These are phyloP conservation scores for Malthinus seriepunctatus DNA, from an alignment of 2,888 invertebrate species.

Conservation along the genomic window DNA sequence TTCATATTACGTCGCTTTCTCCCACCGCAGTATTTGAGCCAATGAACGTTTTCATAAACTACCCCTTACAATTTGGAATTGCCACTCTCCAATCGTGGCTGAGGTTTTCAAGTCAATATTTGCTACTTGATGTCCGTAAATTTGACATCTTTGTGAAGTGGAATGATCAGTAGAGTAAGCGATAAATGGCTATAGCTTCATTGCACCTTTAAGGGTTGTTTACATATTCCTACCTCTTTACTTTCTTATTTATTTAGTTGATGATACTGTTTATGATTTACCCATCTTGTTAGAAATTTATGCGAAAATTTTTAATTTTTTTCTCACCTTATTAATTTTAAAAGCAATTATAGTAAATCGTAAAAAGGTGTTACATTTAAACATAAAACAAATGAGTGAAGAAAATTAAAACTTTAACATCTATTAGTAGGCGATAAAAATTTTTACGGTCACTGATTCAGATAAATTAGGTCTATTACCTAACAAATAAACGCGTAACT, in stretches of 20 bases:
- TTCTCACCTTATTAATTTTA: too few relatives aligned
- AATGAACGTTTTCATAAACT: constrained; percentile 40
- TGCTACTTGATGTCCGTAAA: constrained; percentile 51
- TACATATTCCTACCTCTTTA: constrained; percentile 34
- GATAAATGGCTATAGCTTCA: constrained; percentile 49
- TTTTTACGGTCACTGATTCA: too few relatives aligned
- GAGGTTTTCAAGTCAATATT: constrained; percentile 56
- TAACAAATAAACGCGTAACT: too few relatives aligned
- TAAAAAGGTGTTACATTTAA: too few relatives aligned
- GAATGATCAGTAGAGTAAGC: constrained; percentile 49
- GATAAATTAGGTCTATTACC: too few relatives aligned
- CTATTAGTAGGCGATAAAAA: too few relatives aligned
- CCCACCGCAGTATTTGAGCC: constrained; percentile 34
- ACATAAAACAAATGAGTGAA: too few relatives aligned
- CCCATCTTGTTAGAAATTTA: too few relatives aligned
- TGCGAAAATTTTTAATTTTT: too few relatives aligned
- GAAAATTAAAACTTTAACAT: too few relatives aligned
- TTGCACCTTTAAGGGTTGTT: constrained; percentile 43
- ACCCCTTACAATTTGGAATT: constrained; percentile 44
- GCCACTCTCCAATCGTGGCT: constrained; percentile 53
- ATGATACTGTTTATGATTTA: too few relatives aligned
- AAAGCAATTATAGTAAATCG: too few relatives aligned
- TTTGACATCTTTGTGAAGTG: constrained; percentile 49
- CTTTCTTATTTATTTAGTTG: background rate
- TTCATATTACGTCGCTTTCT: constrained; percentile 36